Evolutionary conservation across 2,888 invertebrate genomes (phyloP).

Genomic region (Galerucella nymphaeae): DNA sequence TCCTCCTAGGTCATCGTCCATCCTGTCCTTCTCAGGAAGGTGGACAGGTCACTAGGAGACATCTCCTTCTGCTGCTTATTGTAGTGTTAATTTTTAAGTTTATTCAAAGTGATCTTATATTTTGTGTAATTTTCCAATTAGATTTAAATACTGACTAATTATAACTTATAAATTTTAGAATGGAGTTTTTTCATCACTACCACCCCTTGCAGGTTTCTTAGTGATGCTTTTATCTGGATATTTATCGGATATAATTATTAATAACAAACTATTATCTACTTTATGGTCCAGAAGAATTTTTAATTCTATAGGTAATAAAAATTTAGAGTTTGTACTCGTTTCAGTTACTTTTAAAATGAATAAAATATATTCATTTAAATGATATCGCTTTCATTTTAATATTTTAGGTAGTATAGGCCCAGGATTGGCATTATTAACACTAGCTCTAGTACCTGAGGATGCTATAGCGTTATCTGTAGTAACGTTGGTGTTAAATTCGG

Average conservation of each 20-base stretch:
- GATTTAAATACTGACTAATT: too few species aligned
- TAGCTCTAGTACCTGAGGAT: constrained; percentile 68
- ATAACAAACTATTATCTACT: constrained; percentile 54
- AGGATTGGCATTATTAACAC: constrained; percentile 72
- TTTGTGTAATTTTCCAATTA: too few species aligned
- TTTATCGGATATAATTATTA: constrained; percentile 72
- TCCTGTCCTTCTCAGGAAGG: too few species aligned
- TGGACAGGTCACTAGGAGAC: too few species aligned
- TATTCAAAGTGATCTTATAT: too few species aligned
- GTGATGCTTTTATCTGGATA: constrained; percentile 77
- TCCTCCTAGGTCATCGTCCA: too few species aligned
- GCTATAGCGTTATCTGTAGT: constrained; percentile 72
- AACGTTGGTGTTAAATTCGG: constrained; percentile 77
- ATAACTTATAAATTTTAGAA: too few species aligned
- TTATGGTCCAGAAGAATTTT: constrained; percentile 68
- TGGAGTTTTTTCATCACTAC: constrained; percentile 75
- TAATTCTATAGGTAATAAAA: constrained; percentile 63
- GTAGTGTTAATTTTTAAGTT: too few species aligned
- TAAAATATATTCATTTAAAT: too few species aligned
- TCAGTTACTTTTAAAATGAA: too few species aligned
- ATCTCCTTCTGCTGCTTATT: too few species aligned
- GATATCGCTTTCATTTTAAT: not conserved
- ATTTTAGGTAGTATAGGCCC: constrained; percentile 68
- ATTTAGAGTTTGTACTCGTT: not conserved
- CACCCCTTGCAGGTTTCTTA: constrained; percentile 78